Conservation (phyloP, 2,797 vertebrate species). For the Gymnopithys bicolor region DNA sequence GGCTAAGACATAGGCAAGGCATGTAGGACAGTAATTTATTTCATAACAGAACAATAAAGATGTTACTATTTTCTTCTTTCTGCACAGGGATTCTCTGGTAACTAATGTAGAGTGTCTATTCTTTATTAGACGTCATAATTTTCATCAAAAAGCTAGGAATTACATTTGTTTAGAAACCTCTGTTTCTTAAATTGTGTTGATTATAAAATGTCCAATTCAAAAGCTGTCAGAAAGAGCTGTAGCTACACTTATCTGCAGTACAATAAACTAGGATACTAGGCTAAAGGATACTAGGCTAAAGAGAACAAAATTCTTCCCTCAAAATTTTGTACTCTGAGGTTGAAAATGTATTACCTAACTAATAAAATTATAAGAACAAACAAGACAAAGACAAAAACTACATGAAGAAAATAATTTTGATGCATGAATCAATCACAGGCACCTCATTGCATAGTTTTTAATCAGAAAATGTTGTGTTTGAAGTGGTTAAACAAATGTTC, state of each 20-base stretch:
- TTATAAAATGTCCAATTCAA: neutral
- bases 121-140: neutral
- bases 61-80: neutral
- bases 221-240: neutral
- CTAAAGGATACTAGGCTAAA: neutral
- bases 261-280: neutral
- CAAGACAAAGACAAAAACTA: neutral
- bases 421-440: neutral
- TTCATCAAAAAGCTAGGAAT: neutral
- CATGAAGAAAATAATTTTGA: neutral
- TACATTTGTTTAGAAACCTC: neutral
- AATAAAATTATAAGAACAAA: neutral
- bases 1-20: neutral
- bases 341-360: neutral
- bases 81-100: neutral
- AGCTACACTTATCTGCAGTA: neutral
- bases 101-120: neutral
- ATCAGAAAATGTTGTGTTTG: neutral
- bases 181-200: neutral
- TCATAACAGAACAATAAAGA: neutral
- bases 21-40: neutral
- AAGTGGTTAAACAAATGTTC: neutral
- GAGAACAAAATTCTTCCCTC: rapidly evolving
- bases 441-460: neutral
- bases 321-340: neutral